A percentile compares a stretch with the other conserved stretches of the same genome.
Evolutionary conservation across 2,113 vertebrate species (phyloP).

Genomic region (Clupea harengus): DNA sequence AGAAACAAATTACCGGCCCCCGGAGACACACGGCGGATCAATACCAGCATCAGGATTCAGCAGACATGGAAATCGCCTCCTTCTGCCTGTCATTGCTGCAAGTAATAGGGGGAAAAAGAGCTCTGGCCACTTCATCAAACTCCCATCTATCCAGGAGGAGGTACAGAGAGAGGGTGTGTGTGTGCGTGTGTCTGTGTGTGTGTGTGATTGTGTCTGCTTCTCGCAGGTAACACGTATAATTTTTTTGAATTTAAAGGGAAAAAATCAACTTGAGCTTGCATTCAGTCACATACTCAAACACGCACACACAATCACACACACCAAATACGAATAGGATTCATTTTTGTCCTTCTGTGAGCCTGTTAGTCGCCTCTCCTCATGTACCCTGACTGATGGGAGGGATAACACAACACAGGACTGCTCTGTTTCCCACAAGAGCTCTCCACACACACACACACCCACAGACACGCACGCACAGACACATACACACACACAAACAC

Average conservation of each 20-base stretch:
- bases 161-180: neutral
- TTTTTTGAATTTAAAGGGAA: too few species aligned
- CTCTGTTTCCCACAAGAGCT: constrained; percentile 30
- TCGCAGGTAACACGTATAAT: neutral
- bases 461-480: neutral
- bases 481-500: neutral
- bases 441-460: constrained; percentile 10
- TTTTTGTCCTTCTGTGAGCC: too few species aligned
- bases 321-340: too few species aligned
- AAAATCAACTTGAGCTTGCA: neutral
- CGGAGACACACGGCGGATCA: neutral
- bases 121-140: neutral
- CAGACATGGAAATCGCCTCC: neutral
- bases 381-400: neutral
- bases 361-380: too few species aligned
- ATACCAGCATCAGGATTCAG: neutral
- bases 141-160: neutral
- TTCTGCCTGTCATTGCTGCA: neutral
- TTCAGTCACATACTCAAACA: constrained; percentile 7
- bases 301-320: neutral
- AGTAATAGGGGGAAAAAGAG: neutral
- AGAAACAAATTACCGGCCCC: constrained; percentile 12
- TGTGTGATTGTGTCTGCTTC: too few species aligned
- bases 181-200: too few species aligned
- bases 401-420: constrained; percentile 11